These are phyloP conservation scores for Dreissena polymorpha DNA, from an alignment of 1,140 invertebrate genomes.

Conservation along the genomic window DNA sequence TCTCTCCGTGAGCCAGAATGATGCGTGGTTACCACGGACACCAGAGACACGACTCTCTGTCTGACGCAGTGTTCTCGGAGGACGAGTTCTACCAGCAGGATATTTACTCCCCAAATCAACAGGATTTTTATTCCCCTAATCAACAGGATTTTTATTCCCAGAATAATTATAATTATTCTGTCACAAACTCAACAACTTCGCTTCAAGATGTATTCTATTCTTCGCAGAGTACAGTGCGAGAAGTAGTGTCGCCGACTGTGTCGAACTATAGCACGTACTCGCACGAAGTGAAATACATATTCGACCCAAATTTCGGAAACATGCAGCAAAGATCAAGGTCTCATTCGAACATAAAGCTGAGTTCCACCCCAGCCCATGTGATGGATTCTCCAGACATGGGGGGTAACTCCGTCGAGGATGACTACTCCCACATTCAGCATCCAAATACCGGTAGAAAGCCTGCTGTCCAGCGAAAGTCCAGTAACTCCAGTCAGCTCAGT, in stretches of 20 bases:
- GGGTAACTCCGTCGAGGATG: conserved; percentile 36
- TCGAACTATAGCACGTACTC: conserved; percentile 61
- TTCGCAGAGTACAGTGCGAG: conserved; percentile 24
- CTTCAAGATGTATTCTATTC: conserved; percentile 16
- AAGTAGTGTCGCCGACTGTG: conserved; percentile 38
- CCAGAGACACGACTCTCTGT: conserved; percentile 24
- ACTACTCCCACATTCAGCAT: conserved; percentile 55
- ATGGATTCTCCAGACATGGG: conserved; percentile 12
- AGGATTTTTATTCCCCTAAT: no score
- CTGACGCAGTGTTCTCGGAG: conserved; percentile 39
- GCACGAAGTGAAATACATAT: conserved; percentile 61
- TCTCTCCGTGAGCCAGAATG: not conserved
- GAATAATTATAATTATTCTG: conserved; percentile 11
- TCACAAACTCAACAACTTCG: conserved; percentile 29
- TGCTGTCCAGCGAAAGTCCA: conserved; percentile 39
- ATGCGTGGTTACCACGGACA: not conserved
- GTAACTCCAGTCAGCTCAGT: conserved; percentile 50
- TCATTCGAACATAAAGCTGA: conserved; percentile 34
- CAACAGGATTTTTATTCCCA: not conserved
- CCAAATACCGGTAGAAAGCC: conserved; percentile 39
- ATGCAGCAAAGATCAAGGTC: conserved; percentile 47
- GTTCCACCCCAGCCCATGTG: conserved; percentile 20
- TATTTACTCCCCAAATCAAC: no score
- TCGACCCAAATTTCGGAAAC: conserved; percentile 50
- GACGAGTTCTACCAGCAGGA: conserved; percentile 33